phyloP scores from a whole-genome alignment of 2,113 vertebrate genomes.

The Thymallus thymallus region DNA sequence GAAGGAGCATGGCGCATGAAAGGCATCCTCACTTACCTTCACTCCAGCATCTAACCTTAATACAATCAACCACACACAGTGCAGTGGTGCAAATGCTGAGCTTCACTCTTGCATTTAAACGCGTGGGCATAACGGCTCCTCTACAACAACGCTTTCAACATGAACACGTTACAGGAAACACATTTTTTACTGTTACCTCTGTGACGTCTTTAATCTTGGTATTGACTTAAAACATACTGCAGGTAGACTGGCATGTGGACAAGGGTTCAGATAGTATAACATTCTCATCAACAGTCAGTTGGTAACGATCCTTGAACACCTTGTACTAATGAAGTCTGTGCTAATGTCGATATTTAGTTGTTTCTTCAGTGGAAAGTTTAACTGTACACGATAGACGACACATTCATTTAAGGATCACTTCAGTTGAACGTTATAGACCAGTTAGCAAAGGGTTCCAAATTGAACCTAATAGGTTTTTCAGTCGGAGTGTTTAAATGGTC shows the following conservation, averaged over 20 bases:
- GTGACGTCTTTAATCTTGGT: background rate
- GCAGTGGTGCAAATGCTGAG: slow-evolving; percentile 55
- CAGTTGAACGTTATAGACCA: slow-evolving; percentile 13
- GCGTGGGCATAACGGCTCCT: slow-evolving; percentile 5
- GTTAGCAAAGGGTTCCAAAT: slow-evolving; percentile 53
- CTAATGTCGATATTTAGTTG: background rate
- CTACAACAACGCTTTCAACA: slow-evolving; percentile 14
- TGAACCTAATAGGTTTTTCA: slow-evolving; percentile 64
- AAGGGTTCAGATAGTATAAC: background rate
- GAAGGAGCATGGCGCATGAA: slow-evolving; percentile 35
- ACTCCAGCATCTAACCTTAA: slow-evolving; percentile 34
- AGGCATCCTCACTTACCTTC: slow-evolving; percentile 38
- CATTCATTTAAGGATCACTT: slow-evolving; percentile 14
- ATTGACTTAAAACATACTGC: background rate
- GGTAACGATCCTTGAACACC: background rate
- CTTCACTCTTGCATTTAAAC: slow-evolving; percentile 46
- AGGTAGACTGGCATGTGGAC: background rate
- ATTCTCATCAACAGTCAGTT: background rate
- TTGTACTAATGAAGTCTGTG: background rate
- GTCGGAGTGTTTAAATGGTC: slow-evolving; percentile 62
- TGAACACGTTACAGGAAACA: slow-evolving; percentile 16
- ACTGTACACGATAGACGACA: background rate
- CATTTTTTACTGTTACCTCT: slow-evolving; percentile 1
- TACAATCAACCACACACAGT: slow-evolving; percentile 15
- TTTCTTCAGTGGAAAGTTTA: background rate